These are phyloP conservation scores for Adelognathus sp. DNA, from an alignment of 2,888 invertebrate species.

Conservation along the genomic window DNA sequence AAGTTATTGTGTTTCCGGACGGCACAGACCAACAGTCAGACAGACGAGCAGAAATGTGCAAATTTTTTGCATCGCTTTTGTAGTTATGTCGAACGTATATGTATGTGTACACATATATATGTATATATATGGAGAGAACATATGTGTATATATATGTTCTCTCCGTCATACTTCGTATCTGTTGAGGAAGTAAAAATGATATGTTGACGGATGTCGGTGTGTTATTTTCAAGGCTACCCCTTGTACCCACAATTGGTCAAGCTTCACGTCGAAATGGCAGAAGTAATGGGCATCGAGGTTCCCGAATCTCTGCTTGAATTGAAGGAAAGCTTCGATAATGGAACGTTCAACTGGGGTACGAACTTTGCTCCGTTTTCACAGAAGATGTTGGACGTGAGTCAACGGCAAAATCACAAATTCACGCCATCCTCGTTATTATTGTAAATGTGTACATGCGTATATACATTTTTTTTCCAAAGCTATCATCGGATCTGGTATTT, in stretches of 20 bases:
- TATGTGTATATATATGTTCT: too few species aligned
- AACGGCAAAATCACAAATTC: neutral
- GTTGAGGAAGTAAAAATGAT: too few species aligned
- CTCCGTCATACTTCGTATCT: too few species aligned
- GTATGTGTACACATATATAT: too few species aligned
- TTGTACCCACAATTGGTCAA: too few species aligned
- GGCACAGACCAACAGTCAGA: too few species aligned
- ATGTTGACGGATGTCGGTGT: neutral
- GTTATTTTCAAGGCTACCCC: neutral
- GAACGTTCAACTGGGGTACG: neutral
- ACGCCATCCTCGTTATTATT: neutral
- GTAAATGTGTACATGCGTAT: too few species aligned
- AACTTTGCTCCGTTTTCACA: neutral
- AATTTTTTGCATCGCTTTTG: too few species aligned
- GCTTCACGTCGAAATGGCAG: neutral
- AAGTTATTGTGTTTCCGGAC: too few species aligned
- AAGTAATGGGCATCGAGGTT: neutral
- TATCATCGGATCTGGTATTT: conserved; percentile 1
- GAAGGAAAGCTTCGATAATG: neutral
- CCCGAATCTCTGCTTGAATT: neutral
- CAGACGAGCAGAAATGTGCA: too few species aligned
- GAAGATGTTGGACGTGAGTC: neutral
- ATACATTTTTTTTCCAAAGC: neutral
- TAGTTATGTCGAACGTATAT: too few species aligned
- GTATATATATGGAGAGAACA: too few species aligned